Base-by-base conservation (phyloP, 2,113 vertebrate species). In the Leucosticte australis region DNA sequence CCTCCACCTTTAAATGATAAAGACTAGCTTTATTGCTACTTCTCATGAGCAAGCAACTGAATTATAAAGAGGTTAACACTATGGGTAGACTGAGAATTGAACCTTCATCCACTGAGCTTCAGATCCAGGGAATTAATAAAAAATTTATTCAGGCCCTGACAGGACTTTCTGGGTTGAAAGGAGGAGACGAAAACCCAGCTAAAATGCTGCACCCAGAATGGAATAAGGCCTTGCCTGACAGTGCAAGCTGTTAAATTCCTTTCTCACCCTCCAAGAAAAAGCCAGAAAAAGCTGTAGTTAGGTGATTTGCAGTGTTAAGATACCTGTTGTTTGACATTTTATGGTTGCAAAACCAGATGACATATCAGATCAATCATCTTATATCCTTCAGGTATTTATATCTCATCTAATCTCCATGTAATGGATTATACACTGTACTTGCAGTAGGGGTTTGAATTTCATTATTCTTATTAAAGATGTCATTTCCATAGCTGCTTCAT, bases 401-500 rank as follows among this genome's bases (percentile, higher is more conserved):
- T 86, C 78, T 90, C 59, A 73, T 95, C 78, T 88, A 92, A 97
- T 89, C 75, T 92, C 70, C 35, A 65, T 28, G 16, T 96, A 96
- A 93, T 93, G 67, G 55, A 90, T 97, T 97, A 95, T 65, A 67
- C 44, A 81, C 50, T 65, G 39, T 87, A 59, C 41, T 71, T 96
- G 75, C 74, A 63, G 64, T 70, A 82, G 71, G 56, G 60, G 62
- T 39, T 96, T 95, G 65, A 92, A 92, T 96, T 95, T 96, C 86
- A 87, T 97, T 97, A 94, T 96, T 96, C 73, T 90, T 94, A 95
- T 95, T 93, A 96, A 96, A 95, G 83, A 95, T 97, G 78, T 87
- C 69, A 92, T 96, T 97, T 95, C 47, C 55, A 92, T 91, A 87
- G 63, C 39, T 75, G 73, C 70, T 92, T 75, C 31, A 80, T 87